phyloP scores from a whole-genome alignment of 2,113 vertebrate genomes.

The Phyllostomus discolor region DNA sequence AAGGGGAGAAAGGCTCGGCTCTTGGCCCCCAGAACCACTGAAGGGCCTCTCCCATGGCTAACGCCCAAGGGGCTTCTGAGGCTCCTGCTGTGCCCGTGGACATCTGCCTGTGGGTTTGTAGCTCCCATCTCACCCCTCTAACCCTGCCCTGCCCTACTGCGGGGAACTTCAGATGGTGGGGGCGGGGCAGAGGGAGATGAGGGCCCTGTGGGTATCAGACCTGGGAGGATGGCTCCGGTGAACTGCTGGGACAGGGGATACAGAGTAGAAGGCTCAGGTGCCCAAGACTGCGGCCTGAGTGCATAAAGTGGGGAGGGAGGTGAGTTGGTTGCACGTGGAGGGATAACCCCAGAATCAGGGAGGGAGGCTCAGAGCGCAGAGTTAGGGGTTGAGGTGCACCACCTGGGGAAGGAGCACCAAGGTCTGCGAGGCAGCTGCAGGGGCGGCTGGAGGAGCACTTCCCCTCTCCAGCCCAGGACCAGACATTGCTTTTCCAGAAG shows the following conservation, averaged over 20 bases:
- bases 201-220: background rate
- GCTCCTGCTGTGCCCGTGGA: fast-evolving
- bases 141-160: background rate
- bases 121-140: too few relatives aligned
- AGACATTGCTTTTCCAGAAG: background rate
- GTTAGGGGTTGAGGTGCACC: background rate
- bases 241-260: background rate
- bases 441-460: background rate
- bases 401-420: background rate
- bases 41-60: background rate
- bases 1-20: background rate
- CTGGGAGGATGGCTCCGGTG: background rate
- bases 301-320: background rate
- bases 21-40: background rate
- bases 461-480: background rate
- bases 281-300: background rate
- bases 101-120: background rate
- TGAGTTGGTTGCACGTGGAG: background rate
- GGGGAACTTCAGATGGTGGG: background rate
- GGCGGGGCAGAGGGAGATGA: background rate
- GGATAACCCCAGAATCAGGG: background rate
- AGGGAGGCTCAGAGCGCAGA: background rate
- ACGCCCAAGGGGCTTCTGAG: background rate
- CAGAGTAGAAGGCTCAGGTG: background rate
- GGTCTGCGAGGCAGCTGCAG: background rate